Evolutionary conservation across 2,888 invertebrate genomes (phyloP), one percentile per base, ranked within the genome.

Genomic region (Apamea crenata): DNA sequence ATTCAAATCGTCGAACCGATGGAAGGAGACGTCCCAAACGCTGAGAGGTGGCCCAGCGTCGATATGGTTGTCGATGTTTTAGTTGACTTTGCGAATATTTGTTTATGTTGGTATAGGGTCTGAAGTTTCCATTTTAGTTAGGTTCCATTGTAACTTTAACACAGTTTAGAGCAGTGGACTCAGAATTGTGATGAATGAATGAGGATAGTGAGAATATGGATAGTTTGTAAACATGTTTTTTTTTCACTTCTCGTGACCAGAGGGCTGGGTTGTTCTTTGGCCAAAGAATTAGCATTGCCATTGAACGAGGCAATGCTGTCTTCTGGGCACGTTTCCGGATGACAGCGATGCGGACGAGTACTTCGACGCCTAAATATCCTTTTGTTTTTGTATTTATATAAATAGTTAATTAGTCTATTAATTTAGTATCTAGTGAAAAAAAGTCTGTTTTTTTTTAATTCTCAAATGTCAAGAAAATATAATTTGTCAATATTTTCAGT

Each of bases 1-100:
- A 95, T 95, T 95, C 94, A 95, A 94, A 94, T 95, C 91, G 92
- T 88, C 86, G 86, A 89, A 83, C 84, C 86, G 82, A 85, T 86
- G 82, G 88, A 88, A 89, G 91, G 91, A 91, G 91, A 91, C 91
- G 88, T 91, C 92, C 91, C 90, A 90, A 93, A 91, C 88, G 85
- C 67, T 87, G 82, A 84, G 91, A 75, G 91, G 50, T 88, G 91
- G 77, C 47, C 44, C 21, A 32, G 32, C 78, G 77, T 91, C 91
- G 91, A 91, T 89, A 78, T 69, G 47, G 25, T 63, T 87, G 83
- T 89, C 89, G 90, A 91, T 88, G 74, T 70, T 77, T 80, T 80
- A 1, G 53, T 8, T 77, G 44, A 29, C 14, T 53, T 29, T n/a
- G 36, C 3, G 1, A 16, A 44, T 59, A 50, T 67, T 40, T 21